Evolutionary conservation across 2,113 vertebrate genomes (phyloP), one percentile per base, ranked within the genome.

Genomic region (Muscicapa adusta): DNA sequence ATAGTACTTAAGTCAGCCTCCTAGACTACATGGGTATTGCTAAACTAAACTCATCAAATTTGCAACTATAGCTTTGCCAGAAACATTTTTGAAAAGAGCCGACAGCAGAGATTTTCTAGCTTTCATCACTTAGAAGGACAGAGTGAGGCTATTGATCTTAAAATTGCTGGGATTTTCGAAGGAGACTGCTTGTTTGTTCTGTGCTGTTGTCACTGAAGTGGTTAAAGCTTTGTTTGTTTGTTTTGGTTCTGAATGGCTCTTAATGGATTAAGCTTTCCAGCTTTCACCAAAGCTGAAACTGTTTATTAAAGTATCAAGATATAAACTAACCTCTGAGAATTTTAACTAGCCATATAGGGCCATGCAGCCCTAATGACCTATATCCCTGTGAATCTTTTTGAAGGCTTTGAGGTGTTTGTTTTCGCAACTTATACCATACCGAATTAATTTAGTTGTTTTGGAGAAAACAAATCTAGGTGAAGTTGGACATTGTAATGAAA

Each of bases 141-240:
- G 85, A 96, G 92, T 95, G 97, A 97, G 81, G 67, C 97, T 97
- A 98, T 98, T 98, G 98, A 98, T 98, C 97, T 97, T 94, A 94
- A 98, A 98, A 98, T 98, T 98, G 96, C 96, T 97, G 79, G 96
- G 97, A 96, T 98, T 98, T 98, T 97, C 92, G 68, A 88, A 95
- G 95, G 94, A 97, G 91, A 95, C 94, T 97, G 97, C 96, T 98
- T 98, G 97, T 98, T 98, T 98, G 94, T 97, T 97, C 97, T 97
- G 96, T 89, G 58, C 98, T 97, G 97, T 98, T 98, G 97, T 98
- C 96, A 93, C 91, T 98, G 97, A 98, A 98, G 98, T 98, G 97
- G 97, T 98, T 98, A 98, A 98, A 98, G 96, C 97, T 98, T 97
- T 98, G 97, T 98, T 98, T 98, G 98, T 98, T 98, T 98, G 98